Conservation (phyloP, 2,113 vertebrate genomes). For the Perognathus longimembris region DNA sequence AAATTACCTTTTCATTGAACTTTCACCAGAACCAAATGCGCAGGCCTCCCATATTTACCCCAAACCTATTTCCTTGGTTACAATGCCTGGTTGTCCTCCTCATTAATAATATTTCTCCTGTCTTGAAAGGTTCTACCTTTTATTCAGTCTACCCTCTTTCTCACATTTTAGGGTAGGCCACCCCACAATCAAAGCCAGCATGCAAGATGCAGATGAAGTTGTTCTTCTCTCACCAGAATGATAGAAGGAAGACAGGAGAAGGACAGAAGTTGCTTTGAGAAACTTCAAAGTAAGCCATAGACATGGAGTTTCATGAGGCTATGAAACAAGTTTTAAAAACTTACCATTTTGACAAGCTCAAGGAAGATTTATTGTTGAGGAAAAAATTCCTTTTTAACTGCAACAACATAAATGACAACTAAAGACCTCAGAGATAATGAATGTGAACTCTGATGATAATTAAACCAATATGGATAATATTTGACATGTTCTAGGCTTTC, state of each 20-base stretch:
- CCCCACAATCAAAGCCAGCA: neutral
- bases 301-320: neutral
- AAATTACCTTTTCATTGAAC: neutral
- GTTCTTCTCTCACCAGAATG: neutral
- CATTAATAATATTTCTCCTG: neutral
- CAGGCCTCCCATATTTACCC: neutral
- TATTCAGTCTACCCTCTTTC: neutral
- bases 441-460: neutral
- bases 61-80: neutral
- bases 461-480: neutral
- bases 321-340: neutral
- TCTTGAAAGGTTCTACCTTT: neutral
- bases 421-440: neutral
- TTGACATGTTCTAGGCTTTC: neutral
- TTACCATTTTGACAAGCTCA: constrained; percentile 26
- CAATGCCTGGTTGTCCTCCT: neutral
- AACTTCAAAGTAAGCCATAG: constrained; percentile 41
- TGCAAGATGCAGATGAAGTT: constrained; percentile 8
- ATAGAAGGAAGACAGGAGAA: no score
- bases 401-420: neutral
- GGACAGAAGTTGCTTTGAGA: constrained; percentile 29
- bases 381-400: constrained; percentile 26
- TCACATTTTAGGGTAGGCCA: neutral
- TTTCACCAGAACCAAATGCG: neutral
- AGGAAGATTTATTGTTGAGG: neutral